These are phyloP conservation scores for Cephus rjabovi DNA, from an alignment of 2,888 invertebrate genomes.

Conservation along the genomic window DNA sequence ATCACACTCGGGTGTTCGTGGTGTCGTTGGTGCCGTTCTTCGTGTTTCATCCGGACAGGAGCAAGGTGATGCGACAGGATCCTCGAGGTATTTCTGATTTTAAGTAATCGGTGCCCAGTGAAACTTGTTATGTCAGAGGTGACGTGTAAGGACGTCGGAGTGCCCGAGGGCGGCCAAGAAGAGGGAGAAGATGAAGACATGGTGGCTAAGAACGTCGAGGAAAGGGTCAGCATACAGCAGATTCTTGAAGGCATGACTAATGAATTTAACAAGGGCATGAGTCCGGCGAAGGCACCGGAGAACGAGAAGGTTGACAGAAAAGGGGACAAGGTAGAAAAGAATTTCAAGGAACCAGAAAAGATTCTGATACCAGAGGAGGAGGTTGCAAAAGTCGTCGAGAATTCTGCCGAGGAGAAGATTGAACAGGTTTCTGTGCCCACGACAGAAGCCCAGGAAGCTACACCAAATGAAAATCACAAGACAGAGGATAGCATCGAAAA, in stretches of 20 bases:
- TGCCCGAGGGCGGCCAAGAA: constrained; percentile 48
- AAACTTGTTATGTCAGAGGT: constrained; percentile 37
- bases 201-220: constrained; percentile 41
- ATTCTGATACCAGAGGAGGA: constrained; percentile 11
- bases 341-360: constrained; percentile 21
- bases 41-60: background rate
- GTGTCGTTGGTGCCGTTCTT: background rate
- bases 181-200: constrained; percentile 50
- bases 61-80: constrained; percentile 1
- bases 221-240: constrained; percentile 60
- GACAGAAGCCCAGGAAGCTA: background rate
- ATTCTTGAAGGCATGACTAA: constrained; percentile 64
- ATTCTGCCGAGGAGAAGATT: constrained; percentile 18
- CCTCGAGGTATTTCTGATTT: background rate
- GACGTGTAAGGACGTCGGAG: constrained; percentile 41
- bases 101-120: background rate
- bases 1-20: background rate
- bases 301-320: constrained; percentile 21
- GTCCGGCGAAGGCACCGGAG: constrained; percentile 33
- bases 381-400: constrained; percentile 13
- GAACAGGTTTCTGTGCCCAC: background rate
- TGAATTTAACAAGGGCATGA: constrained; percentile 58
- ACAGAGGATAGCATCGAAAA: constrained; percentile 31
- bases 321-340: constrained; percentile 26
- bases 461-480: background rate